These are phyloP conservation scores for Abrostola tripartita DNA, from an alignment of 2,888 invertebrate genomes.

Conservation along the genomic window DNA sequence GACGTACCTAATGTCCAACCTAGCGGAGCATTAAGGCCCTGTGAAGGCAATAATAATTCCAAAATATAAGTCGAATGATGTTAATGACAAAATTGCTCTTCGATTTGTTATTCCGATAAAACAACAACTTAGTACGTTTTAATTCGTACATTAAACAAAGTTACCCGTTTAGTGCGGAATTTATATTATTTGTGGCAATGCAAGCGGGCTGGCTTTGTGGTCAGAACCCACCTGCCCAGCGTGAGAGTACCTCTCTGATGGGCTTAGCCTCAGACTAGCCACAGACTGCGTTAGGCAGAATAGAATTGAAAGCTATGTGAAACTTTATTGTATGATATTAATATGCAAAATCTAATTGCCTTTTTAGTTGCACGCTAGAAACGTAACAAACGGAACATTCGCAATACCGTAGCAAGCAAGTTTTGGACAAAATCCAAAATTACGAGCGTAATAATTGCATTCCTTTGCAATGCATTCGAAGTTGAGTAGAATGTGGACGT, in stretches of 20 bases:
- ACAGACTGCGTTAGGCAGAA: background rate
- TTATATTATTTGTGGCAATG: constrained; percentile 20
- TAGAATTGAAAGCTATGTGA: background rate
- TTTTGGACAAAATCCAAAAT: constrained; percentile 71
- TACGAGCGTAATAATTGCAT: constrained; percentile 72
- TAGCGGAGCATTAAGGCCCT: too few species aligned
- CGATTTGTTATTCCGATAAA: background rate
- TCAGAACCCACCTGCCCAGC: background rate
- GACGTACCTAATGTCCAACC: too few species aligned
- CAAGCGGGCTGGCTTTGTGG: constrained; percentile 7
- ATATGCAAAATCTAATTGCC: constrained; percentile 43
- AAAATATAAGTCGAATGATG: too few species aligned
- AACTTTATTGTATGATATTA: constrained; percentile 26
- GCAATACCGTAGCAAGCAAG: constrained; percentile 43
- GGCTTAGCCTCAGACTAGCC: background rate
- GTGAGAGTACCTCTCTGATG: constrained; percentile 1
- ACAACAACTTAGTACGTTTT: background rate
- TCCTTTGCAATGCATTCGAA: constrained; percentile 72
- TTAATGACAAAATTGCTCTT: too few species aligned
- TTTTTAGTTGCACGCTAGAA: constrained; percentile 26
- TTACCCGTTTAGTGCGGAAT: constrained; percentile 15
- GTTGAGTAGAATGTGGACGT: constrained; percentile 73
- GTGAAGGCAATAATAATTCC: too few species aligned
- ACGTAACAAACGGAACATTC: constrained; percentile 24
- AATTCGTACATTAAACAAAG: constrained; percentile 5